These are phyloP conservation scores for Sinopyrophorus schimmeli DNA, from an alignment of 2,888 invertebrate species.

Conservation along the genomic window DNA sequence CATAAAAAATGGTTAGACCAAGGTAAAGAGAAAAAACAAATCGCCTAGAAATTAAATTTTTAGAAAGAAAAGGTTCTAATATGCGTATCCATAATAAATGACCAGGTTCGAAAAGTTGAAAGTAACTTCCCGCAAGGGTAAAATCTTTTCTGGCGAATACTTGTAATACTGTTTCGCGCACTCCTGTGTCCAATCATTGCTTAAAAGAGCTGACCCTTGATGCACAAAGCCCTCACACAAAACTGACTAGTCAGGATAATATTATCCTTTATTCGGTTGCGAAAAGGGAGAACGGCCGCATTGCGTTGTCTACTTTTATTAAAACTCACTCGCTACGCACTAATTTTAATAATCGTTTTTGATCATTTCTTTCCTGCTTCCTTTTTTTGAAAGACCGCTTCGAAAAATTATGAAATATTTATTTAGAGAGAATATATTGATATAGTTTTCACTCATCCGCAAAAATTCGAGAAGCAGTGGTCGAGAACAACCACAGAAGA, in stretches of 20 bases:
- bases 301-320: slow-evolving; percentile 6
- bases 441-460: slow-evolving; percentile 17
- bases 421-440: neutral
- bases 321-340: neutral
- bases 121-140: slow-evolving; percentile 41
- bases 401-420: neutral
- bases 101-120: too few species aligned
- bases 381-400: neutral
- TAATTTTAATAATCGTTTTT: neutral
- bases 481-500: slow-evolving; percentile 28
- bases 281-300: slow-evolving; percentile 17
- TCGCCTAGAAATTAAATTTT: too few species aligned
- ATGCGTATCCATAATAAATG: too few species aligned
- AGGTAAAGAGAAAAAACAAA: too few species aligned
- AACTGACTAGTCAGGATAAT: slow-evolving; percentile 18
- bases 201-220: slow-evolving; percentile 32
- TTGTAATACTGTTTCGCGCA: slow-evolving; percentile 41
- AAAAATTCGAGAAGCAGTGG: slow-evolving; percentile 24
- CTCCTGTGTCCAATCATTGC: slow-evolving; percentile 43
- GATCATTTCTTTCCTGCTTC: neutral
- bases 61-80: too few species aligned
- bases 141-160: slow-evolving; percentile 41
- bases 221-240: slow-evolving; percentile 26
- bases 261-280: slow-evolving; percentile 16
- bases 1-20: too few species aligned